These are phyloP conservation scores for Coregonus clupeaformis DNA, from an alignment of 2,113 vertebrate species.

Conservation along the genomic window DNA sequence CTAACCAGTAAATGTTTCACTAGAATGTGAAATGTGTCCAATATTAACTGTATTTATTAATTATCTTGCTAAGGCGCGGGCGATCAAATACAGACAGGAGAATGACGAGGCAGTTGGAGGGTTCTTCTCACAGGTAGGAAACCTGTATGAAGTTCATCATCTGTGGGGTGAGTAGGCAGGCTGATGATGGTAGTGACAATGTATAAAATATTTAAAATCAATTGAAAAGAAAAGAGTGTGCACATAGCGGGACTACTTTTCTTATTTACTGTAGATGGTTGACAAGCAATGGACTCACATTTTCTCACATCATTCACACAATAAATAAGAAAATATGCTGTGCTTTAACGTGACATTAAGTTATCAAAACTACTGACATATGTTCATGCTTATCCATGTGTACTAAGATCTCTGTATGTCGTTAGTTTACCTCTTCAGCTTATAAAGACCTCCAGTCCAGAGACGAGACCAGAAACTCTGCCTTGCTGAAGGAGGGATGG, in stretches of 20 bases:
- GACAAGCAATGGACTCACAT: no score
- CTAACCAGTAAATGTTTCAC: neutral
- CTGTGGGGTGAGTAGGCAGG: conserved; percentile 85
- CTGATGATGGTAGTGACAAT: neutral
- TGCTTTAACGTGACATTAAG: no score
- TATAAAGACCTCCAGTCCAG: conserved; percentile 89
- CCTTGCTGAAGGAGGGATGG: conserved; percentile 94
- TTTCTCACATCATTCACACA: no score
- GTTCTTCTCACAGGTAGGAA: conserved; percentile 95
- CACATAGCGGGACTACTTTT: no score
- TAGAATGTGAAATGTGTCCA: neutral
- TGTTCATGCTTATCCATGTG: no score
- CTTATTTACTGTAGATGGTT: no score
- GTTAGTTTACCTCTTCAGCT: conserved; percentile 64
- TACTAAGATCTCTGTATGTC: no score
- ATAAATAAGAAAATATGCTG: no score
- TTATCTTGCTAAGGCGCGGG: conserved; percentile 82
- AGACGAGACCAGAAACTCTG: conserved; percentile 87
- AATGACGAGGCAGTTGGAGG: conserved; percentile 94
- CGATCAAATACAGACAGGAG: conserved; percentile 89
- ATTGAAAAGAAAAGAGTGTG: neutral
- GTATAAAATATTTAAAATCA: neutral
- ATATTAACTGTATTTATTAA: neutral
- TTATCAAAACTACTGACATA: no score
- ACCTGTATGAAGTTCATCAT: conserved; percentile 93